Conservation (phyloP, 2,113 vertebrate genomes). For the Acinonyx jubatus region DNA sequence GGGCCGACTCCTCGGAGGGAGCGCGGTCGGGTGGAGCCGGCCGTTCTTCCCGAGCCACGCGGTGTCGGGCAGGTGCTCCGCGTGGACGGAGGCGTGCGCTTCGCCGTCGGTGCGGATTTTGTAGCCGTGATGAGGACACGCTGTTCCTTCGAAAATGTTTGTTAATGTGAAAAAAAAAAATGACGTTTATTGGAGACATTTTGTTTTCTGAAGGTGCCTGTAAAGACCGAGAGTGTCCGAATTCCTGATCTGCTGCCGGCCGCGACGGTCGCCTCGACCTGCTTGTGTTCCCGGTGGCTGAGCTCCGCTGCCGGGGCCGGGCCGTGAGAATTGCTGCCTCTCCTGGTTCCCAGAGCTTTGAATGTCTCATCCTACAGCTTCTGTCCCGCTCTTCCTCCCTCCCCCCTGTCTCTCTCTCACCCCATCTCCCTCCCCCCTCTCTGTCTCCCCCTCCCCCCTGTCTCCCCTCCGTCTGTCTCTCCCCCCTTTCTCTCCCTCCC, state of each 20-base stretch:
- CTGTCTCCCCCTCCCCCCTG: too few species aligned
- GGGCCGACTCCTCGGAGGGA: background rate
- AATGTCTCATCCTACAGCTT: background rate
- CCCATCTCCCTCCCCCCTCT: too few species aligned
- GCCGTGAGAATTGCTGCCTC: too few species aligned
- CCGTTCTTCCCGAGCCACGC: background rate
- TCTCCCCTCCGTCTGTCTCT: too few species aligned
- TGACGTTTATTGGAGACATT: background rate
- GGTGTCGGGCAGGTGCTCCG: background rate
- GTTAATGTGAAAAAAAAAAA: background rate
- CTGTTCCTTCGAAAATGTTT: background rate
- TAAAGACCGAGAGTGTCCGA: too few species aligned
- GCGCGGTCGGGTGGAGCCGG: background rate
- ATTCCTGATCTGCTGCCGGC: background rate
- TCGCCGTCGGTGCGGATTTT: background rate
- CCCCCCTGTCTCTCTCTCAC: too few species aligned
- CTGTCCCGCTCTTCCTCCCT: background rate
- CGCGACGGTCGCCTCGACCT: background rate
- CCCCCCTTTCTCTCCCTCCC: too few species aligned
- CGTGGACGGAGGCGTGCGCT: accelerated
- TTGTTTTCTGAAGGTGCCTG: background rate
- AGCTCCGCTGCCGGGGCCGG: too few species aligned
- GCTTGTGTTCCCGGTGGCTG: background rate
- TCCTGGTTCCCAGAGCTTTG: accelerated
- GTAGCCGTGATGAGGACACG: background rate